phyloP scores from a whole-genome alignment of 2,113 vertebrate genomes.

The Peucedramus taeniatus region DNA sequence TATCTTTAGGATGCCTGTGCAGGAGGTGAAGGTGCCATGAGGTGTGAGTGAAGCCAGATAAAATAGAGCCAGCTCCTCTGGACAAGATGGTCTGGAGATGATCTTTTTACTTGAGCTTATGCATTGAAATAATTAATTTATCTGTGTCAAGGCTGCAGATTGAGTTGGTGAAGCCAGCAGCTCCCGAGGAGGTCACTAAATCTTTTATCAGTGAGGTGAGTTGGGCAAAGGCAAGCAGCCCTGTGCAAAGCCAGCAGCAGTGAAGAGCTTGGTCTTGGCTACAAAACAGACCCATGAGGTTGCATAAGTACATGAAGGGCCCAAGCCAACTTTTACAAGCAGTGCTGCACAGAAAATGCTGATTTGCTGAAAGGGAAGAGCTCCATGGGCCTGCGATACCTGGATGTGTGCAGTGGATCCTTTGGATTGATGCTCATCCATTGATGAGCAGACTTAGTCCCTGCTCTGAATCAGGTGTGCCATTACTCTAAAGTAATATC shows the following conservation, averaged over 20 bases:
- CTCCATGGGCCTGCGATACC: neutral
- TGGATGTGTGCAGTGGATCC: neutral
- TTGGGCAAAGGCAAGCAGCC: neutral
- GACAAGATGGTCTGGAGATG: neutral
- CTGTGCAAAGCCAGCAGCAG: neutral
- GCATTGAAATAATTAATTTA: neutral
- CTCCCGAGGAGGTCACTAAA: neutral
- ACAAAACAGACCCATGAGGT: fast-evolving
- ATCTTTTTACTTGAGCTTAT: neutral
- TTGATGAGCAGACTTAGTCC: neutral
- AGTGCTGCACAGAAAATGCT: neutral
- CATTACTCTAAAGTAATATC: neutral
- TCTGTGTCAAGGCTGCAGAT: neutral
- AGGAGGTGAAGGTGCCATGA: neutral
- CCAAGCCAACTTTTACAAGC: neutral
- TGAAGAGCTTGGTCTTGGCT: neutral
- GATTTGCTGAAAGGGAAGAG: neutral
- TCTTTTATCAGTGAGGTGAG: neutral
- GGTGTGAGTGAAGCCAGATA: neutral
- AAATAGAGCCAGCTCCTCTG: neutral
- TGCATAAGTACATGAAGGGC: neutral
- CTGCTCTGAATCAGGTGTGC: neutral
- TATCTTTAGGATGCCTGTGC: neutral
- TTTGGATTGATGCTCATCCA: neutral
- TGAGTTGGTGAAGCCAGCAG: neutral